Percentiles rank a stretch among this genome's conserved stretches.
Conservation (phyloP, 2,113 vertebrate genomes). For the Halichoerus grypus region DNA sequence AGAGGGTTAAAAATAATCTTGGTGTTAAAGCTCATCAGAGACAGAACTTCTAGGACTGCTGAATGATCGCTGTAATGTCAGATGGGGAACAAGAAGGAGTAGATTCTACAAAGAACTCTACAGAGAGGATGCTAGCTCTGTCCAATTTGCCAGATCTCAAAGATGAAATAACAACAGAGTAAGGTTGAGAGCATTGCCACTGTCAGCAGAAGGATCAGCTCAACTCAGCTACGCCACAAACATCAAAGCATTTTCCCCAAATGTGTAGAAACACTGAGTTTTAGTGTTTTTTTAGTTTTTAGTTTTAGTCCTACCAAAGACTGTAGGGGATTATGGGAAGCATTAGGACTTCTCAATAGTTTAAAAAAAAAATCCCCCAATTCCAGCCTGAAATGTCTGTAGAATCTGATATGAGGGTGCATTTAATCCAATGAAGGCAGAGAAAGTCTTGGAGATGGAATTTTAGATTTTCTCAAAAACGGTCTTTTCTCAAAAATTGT, state of each 20-base stretch:
- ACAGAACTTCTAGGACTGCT: neutral
- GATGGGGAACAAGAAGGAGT: neutral
- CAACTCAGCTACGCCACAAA: neutral
- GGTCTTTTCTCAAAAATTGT: neutral
- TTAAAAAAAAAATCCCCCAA: conserved; percentile 18
- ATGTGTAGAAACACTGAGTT: conserved; percentile 18
- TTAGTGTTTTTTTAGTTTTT: neutral
- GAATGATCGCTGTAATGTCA: neutral
- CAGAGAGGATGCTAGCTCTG: conserved; percentile 32
- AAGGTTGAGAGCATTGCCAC: neutral
- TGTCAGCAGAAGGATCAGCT: neutral
- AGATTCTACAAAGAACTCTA: conserved; percentile 36
- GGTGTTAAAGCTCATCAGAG: conserved; percentile 10
- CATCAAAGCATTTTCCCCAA: neutral
- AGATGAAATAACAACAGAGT: conserved; percentile 34
- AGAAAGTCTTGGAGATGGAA: neutral
- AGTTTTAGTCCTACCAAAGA: neutral
- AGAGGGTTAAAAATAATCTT: conserved; percentile 33
- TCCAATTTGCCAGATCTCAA: conserved; percentile 20
- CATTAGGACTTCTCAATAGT: conserved; percentile 41
- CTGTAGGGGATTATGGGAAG: neutral
- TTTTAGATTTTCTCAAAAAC: conserved; percentile 37
- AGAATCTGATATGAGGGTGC: neutral
- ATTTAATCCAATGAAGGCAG: conserved; percentile 39
- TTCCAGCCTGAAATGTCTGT: neutral